Evolutionary conservation across 2,888 invertebrate genomes (phyloP).

Genomic region (Zaprionus lineosus): DNA sequence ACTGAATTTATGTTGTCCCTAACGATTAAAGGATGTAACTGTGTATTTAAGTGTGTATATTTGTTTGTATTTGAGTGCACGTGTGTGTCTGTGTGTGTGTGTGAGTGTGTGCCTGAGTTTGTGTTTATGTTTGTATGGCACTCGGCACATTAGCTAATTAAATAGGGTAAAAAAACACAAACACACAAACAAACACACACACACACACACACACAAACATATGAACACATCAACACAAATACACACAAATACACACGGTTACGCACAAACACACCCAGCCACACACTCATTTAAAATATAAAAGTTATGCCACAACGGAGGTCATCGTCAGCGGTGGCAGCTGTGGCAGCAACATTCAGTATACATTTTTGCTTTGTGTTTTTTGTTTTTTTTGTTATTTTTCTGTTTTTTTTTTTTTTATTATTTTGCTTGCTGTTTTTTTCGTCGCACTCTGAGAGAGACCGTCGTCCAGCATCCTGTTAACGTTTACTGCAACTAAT

Average conservation of each 20-base stretch:
- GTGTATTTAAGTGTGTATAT: too few relatives aligned
- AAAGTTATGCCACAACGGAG: conserved; percentile 24
- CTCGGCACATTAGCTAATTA: conserved; percentile 56
- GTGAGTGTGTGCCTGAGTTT: not conserved
- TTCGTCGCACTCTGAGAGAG: not conserved
- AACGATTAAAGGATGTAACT: too few relatives aligned
- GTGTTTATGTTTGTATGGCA: not conserved
- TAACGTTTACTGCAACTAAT: conserved; percentile 65
- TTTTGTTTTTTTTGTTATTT: too few relatives aligned
- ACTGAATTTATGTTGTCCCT: not conserved
- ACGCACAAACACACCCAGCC: not conserved
- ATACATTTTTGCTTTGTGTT: too few relatives aligned
- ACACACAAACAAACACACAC: not conserved
- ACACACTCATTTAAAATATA: conserved; percentile 14
- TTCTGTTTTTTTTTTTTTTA: too few relatives aligned
- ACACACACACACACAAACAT: not conserved
- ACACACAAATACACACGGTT: conserved; percentile 3
- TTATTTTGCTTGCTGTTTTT: not conserved
- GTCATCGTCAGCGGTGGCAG: conserved; percentile 14
- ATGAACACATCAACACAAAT: not conserved
- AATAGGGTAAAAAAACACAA: conserved; percentile 3
- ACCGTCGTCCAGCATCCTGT: conserved; percentile 33
- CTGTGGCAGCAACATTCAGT: too few relatives aligned
- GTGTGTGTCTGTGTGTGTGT: not conserved
- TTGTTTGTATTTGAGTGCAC: too few relatives aligned